Conservation (phyloP, 2,888 invertebrate genomes). For the Lamproptera curius region DNA sequence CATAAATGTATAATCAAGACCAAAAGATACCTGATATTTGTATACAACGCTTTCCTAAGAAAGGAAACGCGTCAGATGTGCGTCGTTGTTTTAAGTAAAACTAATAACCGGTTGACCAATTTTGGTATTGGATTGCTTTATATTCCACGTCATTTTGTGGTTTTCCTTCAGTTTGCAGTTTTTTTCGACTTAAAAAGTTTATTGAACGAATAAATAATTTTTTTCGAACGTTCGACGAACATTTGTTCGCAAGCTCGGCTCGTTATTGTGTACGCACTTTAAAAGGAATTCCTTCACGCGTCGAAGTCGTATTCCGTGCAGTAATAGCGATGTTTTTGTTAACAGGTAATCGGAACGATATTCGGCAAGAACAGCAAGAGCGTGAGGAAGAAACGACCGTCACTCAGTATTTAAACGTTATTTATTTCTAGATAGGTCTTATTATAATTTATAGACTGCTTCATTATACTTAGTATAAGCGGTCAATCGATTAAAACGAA, state of each 20-base stretch:
- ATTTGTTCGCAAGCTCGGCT: too few relatives aligned
- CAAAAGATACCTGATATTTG: background rate
- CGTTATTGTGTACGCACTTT: too few relatives aligned
- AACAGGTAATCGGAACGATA: slow-evolving; percentile 84
- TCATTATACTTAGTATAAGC: too few relatives aligned
- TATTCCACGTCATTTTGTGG: background rate
- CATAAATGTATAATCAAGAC: background rate
- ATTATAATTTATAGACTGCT: slow-evolving; percentile 55
- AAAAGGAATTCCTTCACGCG: slow-evolving; percentile 19
- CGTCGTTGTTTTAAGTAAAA: background rate
- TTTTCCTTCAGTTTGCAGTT: background rate
- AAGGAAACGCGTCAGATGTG: background rate
- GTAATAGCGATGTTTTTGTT: slow-evolving; percentile 30
- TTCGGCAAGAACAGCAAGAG: slow-evolving; percentile 88
- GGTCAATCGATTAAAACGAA: slow-evolving; percentile 2
- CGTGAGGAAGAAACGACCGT: slow-evolving; percentile 87
- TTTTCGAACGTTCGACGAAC: slow-evolving; percentile 1
- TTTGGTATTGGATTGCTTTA: too few relatives aligned
- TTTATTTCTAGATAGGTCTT: slow-evolving; percentile 33
- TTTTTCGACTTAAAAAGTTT: background rate
- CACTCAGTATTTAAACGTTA: slow-evolving; percentile 81
- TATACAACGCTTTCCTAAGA: background rate
- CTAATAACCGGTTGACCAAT: too few relatives aligned
- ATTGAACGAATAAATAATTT: background rate
- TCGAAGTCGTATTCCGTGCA: slow-evolving; percentile 15